Evolutionary conservation across 2,113 vertebrate species (phyloP), one percentile per base, ranked within the genome.

Genomic region (Epinephelus lanceolatus): DNA sequence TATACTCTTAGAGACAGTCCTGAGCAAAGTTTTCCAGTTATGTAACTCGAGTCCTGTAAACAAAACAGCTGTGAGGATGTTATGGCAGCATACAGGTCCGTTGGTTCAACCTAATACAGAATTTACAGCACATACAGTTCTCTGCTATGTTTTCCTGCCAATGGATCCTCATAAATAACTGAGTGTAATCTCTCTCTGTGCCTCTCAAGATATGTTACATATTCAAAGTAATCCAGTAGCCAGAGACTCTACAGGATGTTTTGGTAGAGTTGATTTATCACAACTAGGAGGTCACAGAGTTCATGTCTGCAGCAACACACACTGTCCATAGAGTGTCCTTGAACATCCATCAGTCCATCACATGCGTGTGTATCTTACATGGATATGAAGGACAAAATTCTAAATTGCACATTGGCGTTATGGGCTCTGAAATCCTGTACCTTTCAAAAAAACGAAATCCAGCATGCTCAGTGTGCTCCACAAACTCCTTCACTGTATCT

Each of bases 141-240:
- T 42, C 62, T 65, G 52, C 62, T n/a, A 42, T 65, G 62, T 45
- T 42, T 65, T 45, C 21, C 61, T 40, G 33, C 4, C 15, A 51
- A 51, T 45, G 14, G 40, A 45, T 45, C 63, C 40, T 66, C 42
- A 66, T 66, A 66, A 23, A 66, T 47, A 66, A 47, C 40, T 66
- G 21, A 66, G 12, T 47, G 40, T 25, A 15, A 14, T 60, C 57
- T 66, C 40, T 66, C 5, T 15, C 11, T 23, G 12, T 42, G 12
- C 23, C 13, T 37, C 62, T 45, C 21, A 15, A n/a, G 6, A 66
- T 21, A 21, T 21, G 33, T 63, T 19, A 40, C 33, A 40, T 21
- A 18, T 63, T 21, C 61, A 40, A 18, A 63, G 61, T n/a, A 45
- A 65, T 65, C 21, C 37, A 65, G 62, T 11, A 6, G 6, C n/a